These are phyloP conservation scores for Suricata suricatta DNA, from an alignment of 2,113 vertebrate species.

Conservation along the genomic window DNA sequence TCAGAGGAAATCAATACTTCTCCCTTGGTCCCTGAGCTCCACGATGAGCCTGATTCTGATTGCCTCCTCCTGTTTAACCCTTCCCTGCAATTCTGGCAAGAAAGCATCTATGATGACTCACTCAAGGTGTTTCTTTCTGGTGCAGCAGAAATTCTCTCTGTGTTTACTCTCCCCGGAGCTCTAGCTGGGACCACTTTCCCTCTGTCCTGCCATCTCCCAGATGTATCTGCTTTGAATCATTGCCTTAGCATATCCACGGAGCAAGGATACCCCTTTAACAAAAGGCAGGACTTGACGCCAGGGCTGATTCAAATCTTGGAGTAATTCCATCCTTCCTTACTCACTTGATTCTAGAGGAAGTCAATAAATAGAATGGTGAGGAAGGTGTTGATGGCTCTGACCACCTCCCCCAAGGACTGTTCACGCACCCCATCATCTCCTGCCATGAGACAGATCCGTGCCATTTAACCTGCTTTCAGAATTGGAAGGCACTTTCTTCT, in stretches of 20 bases:
- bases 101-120: background rate
- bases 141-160: background rate
- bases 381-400: slow-evolving; percentile 75
- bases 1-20: slow-evolving; percentile 79
- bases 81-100: background rate
- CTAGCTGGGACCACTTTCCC: slow-evolving; percentile 12
- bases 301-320: slow-evolving; percentile 55
- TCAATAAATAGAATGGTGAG: slow-evolving; percentile 75
- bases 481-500: slow-evolving; percentile 68
- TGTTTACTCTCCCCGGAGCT: background rate
- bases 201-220: background rate
- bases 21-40: background rate
- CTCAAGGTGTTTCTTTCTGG: background rate
- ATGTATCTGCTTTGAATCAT: slow-evolving; percentile 72
- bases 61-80: slow-evolving; percentile 44
- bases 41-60: background rate
- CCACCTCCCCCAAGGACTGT: background rate
- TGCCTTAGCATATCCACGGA: background rate
- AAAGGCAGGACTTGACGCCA: slow-evolving; percentile 66
- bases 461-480: slow-evolving; percentile 45
- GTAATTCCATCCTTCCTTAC: slow-evolving; percentile 35
- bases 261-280: slow-evolving; percentile 64
- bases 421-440: slow-evolving; percentile 59
- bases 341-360: slow-evolving; percentile 44
- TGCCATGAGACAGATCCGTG: slow-evolving; percentile 47